Evolutionary conservation across 1,140 invertebrate species (phyloP), one percentile per base, ranked within the genome.

Genomic region (Orchesella cincta): DNA sequence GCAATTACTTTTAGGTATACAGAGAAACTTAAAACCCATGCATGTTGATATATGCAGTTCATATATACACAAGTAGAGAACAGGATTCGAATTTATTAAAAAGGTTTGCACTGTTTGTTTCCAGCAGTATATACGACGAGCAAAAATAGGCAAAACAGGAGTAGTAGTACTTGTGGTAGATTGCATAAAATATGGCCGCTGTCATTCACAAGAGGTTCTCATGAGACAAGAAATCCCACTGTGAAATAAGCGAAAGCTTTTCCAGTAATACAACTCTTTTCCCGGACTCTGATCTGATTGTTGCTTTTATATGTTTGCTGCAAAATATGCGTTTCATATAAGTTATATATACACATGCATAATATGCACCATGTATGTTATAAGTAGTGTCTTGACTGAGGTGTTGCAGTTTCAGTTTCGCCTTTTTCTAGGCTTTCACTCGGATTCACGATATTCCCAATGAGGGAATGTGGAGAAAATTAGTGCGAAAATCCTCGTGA

Each of bases 161-260:
- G 18, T 46, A 46, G 39, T 8, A 46, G 39, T 18, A 18, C 18
- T 46, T 46, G 5, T 18, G 12, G 14, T 57, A 26, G 52, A 57
- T 57, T n/a, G 23, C 12, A 3, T 57, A 23, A 57, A 57, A 57
- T 57, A 57, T n/a, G 52, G 8, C 23, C 3, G 14, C 52, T 57
- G 52, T 57, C 52, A 57, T 57, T 57, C 52, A 57, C 52, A 57
- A 57, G 23, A 57, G 52, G 23, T 57, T 57, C 52, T 57, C 23
- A 18, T 5, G 52, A 57, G 52, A 57, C 52, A 57, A 23, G 52
- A 57, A 57, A 23, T 12, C 52, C 14, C 52, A 57, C 52, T 46
- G 39, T 46, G 39, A 46, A 46, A 46, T 46, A 46, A 46, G 18
- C 39, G 18, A 46, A 8, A 46, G 5, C 18, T 46, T 46, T 8